phyloP scores from a whole-genome alignment of 2,113 vertebrate species.

The Sprattus sprattus region DNA sequence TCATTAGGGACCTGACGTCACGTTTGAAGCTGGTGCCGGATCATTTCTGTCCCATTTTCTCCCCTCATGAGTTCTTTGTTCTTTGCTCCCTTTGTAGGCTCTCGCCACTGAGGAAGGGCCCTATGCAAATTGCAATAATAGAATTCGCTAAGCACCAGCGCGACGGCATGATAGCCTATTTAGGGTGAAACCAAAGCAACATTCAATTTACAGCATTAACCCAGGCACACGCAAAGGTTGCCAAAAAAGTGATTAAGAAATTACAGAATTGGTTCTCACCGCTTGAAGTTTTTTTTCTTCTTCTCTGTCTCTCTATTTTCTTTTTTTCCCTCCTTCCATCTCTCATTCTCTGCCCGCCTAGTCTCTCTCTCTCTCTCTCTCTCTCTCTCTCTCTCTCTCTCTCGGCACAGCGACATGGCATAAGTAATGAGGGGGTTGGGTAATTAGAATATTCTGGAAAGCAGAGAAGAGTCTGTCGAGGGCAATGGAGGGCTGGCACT shows the following conservation, averaged over 20 bases:
- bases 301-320: slow-evolving; percentile 21
- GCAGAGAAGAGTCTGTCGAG: slow-evolving; percentile 27
- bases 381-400: slow-evolving; percentile 29
- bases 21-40: slow-evolving; percentile 72
- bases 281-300: slow-evolving; percentile 63
- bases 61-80: slow-evolving; percentile 82
- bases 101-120: slow-evolving; percentile 63
- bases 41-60: slow-evolving; percentile 82
- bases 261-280: slow-evolving; percentile 70
- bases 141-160: slow-evolving; percentile 69
- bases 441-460: slow-evolving; percentile 77
- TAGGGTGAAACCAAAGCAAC: slow-evolving; percentile 75
- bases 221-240: slow-evolving; percentile 69
- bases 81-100: slow-evolving; percentile 72
- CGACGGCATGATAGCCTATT: slow-evolving; percentile 72
- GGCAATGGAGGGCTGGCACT: neutral
- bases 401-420: slow-evolving; percentile 68
- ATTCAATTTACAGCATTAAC: slow-evolving; percentile 78
- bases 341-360: slow-evolving; percentile 27
- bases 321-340: slow-evolving; percentile 16
- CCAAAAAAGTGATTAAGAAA: slow-evolving; percentile 80
- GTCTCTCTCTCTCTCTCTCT: slow-evolving; percentile 33
- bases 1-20: slow-evolving; percentile 84
- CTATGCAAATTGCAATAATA: slow-evolving; percentile 81
- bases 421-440: slow-evolving; percentile 66